Base-by-base conservation (phyloP, 2,113 vertebrate genomes). In the Halichoeres trimaculatus region DNA sequence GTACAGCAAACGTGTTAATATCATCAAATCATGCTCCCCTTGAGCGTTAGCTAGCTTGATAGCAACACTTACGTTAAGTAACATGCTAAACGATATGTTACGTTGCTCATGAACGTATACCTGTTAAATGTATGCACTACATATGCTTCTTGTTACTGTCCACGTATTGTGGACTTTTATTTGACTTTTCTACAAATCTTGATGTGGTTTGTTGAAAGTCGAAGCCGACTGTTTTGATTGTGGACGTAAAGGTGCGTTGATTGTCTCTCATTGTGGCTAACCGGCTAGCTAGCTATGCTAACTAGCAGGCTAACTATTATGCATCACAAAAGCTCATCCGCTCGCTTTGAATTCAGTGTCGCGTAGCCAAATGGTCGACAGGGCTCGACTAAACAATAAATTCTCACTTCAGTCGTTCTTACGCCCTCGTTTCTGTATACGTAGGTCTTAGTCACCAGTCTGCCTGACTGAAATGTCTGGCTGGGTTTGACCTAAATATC, bases 291-390 rank as follows among this genome's bases (percentile, higher is more conserved):
- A 74, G 73, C 79, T 24, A 65, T 64, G 88, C 89, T 91, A 90
- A 86, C 89, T 81, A 83, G 84, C 84, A 34, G 68, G 87, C 89
- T 90, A 88, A 88, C 89, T 88, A 80, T 78, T 90, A 84, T 91
- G 87, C 87, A 91, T 90, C 86, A 92, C 90, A 93, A 93, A 91
- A 92, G 89, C 87, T 85, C 89, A 54, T 85, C 77, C 79, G 88
- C 83, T 83, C 61, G 79, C 78, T 63, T n/a, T 74, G 34, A 63
- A 62, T 80, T 82, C 65, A 40, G 70, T 74, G 85, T 87, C 36
- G 74, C 55, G 48, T 30, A 77, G 80, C 67, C 91, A 88, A 90
- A 91, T 88, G 89, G 89, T 88, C 81, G 83, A 2, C 74, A 19
- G 70, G 65, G 80, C 75, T 45, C 67, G 79, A 72, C 78, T 52